Evolutionary conservation across 2,888 invertebrate species (phyloP), one percentile per base, ranked within the genome.

Genomic region (Mesorhabditis spiculigera): DNA sequence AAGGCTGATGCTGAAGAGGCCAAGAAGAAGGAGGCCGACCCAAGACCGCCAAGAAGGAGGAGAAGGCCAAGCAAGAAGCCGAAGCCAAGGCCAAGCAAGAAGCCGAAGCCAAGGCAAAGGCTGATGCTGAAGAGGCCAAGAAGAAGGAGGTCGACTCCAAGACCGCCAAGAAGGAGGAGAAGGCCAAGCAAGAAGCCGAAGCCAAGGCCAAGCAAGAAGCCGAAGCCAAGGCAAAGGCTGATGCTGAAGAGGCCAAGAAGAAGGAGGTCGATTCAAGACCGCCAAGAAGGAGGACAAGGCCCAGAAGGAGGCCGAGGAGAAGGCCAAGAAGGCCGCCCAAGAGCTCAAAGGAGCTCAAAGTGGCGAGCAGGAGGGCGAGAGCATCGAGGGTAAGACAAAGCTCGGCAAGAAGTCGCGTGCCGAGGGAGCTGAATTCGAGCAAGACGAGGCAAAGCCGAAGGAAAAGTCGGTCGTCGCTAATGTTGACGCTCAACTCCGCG

Each of bases 231-330:
- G 50, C 50, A 16, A 44, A 65, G 45, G 63, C 42, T n/a, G 43
- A 68, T 13, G 66, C 64, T 28, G 28, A 63, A 28, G 16, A 63
- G 72, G 64, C 66, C 45, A 10, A 67, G 28, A 73, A 73, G 63
- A 42, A 13, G 4, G 63, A 70, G 66, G 62, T 28, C n/a, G 73
- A 70, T 41, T 66, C 44, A 50, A 69, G 41, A n/a, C n/a, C n/a
- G n/a, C n/a, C n/a, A 66, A 71, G 45, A 73, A 73, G 73, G 65
- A 65, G 45, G 66, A 67, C 13, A 66, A 61, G 62, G 64, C 63
- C 42, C 62, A 71, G 63, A n/a, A 28, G 28, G 3, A 28, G 28
- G 28, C 28, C 28, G 28, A 3, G 3, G 28, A 28, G 1, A 28
- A 28, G 28, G 28, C 58, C 58, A 50, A 50, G 50, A 50, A 50